Evolutionary conservation across 2,888 invertebrate genomes (phyloP), one percentile per base, ranked within the genome.

Genomic region (Cacoxenus indagator): DNA sequence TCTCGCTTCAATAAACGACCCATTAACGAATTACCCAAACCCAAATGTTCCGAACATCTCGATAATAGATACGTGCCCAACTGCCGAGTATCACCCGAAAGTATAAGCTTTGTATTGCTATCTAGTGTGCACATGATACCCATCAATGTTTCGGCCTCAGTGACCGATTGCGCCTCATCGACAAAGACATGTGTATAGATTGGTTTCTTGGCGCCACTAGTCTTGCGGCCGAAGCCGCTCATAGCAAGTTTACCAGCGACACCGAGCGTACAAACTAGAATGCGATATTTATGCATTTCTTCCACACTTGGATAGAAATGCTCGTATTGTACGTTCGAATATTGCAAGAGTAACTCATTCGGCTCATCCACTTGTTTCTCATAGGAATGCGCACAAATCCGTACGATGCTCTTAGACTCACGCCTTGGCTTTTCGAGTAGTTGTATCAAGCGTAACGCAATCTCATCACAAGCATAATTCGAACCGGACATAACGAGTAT

Each of bases 161-260:
- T 90, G 0, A 92, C 91, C 80, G 94, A 94, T 0, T 93, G 94
- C 19, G 92, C 92, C 88, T 95, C 95, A 82, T 95, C 95, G 57
- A 95, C 90, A 83, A 94, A 93, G 8, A 93, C 89, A 82, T 94
- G 92, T 0, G 91, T 90, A 83, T 93, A 93, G 4, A 81, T 67
- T 4, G 17, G 4, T 17, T n/a, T 62, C 14, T 37, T 37, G 37
- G 8, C 14, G 45, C 5, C n/a, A 4, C 61, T 19, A 14, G 65
- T 67, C 1, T 65, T 61, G 3, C 70, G 64, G 0, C 84, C 85
- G 62, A 86, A 83, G 17, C 73, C 75, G 1, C 86, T 91, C 9
- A 91, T 90, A 5, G 91, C 76, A n/a, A 87, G 71, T 74, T 81
- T 85, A 0, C 86, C 91, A 24, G 91, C 90, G 48, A 91, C 89